A percentile compares a stretch with the other conserved stretches of the same genome.
Evolutionary conservation across 2,113 vertebrate genomes (phyloP).

Genomic region (Eurystomus gularis): DNA sequence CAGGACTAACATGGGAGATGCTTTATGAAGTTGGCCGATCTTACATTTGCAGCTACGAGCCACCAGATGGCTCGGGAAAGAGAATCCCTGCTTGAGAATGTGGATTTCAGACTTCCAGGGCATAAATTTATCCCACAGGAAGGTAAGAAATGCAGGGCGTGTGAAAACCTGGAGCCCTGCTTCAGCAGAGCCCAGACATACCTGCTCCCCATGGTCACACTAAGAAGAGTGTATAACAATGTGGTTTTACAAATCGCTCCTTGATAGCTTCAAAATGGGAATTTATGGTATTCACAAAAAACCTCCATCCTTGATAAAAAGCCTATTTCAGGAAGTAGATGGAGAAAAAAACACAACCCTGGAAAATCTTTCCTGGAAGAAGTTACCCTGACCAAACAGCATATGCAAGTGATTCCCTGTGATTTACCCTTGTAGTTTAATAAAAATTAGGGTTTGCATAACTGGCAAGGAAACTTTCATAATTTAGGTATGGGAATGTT

Average conservation of each 20-base stretch:
- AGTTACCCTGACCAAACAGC: neutral
- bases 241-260: neutral
- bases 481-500: neutral
- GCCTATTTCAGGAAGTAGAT: neutral
- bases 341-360: neutral
- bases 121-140: neutral
- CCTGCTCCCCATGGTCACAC: neutral
- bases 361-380: neutral
- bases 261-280: too few species aligned
- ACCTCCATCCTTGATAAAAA: neutral
- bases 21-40: neutral
- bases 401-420: accelerated
- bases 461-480: neutral
- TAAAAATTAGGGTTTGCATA: neutral
- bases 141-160: neutral
- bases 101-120: neutral
- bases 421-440: neutral
- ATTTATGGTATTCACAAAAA: neutral
- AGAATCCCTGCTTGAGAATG: neutral
- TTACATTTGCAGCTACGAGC: neutral
- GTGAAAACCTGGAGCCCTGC: accelerated
- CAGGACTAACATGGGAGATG: neutral
- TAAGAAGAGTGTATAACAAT: accelerated
- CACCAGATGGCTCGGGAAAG: neutral
- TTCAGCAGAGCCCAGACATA: neutral